Evolutionary conservation across 2,113 vertebrate genomes (phyloP).

Genomic region (Notarius quadriscutis): DNA sequence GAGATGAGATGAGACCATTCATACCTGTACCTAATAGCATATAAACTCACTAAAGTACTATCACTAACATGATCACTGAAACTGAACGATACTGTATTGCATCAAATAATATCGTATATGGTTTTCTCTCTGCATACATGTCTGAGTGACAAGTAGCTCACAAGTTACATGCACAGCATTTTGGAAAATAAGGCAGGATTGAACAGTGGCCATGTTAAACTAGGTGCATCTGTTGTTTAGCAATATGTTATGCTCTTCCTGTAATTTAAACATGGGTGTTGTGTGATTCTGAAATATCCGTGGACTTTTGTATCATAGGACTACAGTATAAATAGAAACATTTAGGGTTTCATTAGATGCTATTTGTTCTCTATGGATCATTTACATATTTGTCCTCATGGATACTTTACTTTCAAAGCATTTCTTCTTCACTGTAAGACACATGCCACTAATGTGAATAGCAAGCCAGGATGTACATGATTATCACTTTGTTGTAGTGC

Average conservation of each 20-base stretch:
- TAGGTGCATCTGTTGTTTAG: background rate
- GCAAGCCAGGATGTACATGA: background rate
- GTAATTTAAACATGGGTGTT: background rate
- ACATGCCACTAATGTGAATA: background rate
- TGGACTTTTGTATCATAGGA: background rate
- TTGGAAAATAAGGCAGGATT: background rate
- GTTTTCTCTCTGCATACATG: background rate
- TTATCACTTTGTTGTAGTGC: constrained; percentile 17
- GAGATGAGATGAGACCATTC: too few species aligned
- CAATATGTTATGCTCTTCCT: background rate
- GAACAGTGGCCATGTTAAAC: background rate
- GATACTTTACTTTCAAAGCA: background rate
- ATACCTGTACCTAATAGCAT: background rate
- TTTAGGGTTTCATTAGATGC: background rate
- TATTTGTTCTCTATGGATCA: constrained; percentile 33
- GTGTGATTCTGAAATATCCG: background rate
- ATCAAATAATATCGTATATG: background rate
- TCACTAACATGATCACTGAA: background rate
- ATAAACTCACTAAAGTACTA: background rate
- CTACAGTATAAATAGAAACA: constrained; percentile 26
- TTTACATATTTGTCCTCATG: background rate
- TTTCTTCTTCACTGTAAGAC: background rate
- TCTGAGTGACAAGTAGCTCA: background rate
- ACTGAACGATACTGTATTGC: background rate
- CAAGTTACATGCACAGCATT: background rate